Conservation (phyloP, 2,888 invertebrate species). For the Chaitophorus viminalis region DNA sequence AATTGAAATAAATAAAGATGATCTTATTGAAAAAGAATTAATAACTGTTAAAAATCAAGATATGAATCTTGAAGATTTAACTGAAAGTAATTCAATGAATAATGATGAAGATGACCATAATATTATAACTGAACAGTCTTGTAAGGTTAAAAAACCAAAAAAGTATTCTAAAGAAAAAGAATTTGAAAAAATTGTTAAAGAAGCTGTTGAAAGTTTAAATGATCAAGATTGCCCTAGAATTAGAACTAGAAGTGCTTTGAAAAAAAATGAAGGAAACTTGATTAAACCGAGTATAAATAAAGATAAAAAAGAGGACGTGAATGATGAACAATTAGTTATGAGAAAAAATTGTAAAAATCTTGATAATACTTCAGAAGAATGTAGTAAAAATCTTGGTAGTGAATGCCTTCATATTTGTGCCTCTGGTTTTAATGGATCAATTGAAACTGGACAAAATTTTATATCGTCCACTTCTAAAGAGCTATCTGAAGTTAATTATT, state of each 20-base stretch:
- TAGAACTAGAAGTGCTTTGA: slow-evolving; percentile 37
- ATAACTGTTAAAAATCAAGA: not conserved
- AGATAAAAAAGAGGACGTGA: not conserved
- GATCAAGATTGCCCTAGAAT: slow-evolving; percentile 21
- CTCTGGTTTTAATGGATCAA: not conserved
- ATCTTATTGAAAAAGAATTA: not conserved
- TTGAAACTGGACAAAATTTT: slow-evolving; percentile 29
- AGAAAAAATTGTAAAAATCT: too few species aligned
- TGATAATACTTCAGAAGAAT: not conserved
- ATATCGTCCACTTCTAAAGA: slow-evolving; percentile 56
- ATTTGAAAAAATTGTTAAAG: slow-evolving; percentile 58
- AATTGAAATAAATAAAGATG: not conserved
- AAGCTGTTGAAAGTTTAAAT: slow-evolving; percentile 30
- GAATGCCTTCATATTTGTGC: not conserved
- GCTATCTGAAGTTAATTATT: not conserved
- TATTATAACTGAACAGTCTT: too few species aligned
- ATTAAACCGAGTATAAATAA: not conserved
- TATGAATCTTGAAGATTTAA: not conserved
- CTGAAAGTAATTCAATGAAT: not conserved
- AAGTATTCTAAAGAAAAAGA: slow-evolving; percentile 52
- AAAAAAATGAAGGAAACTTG: not conserved
- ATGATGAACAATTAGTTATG: not conserved
- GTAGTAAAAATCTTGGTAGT: slow-evolving; percentile 12
- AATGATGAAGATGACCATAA: not conserved
- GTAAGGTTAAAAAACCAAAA: slow-evolving; percentile 39